A percentile compares a stretch with the other conserved stretches of the same genome.
Evolutionary conservation across 2,888 invertebrate species (phyloP).

Genomic region (Ophonus ardosiacus): DNA sequence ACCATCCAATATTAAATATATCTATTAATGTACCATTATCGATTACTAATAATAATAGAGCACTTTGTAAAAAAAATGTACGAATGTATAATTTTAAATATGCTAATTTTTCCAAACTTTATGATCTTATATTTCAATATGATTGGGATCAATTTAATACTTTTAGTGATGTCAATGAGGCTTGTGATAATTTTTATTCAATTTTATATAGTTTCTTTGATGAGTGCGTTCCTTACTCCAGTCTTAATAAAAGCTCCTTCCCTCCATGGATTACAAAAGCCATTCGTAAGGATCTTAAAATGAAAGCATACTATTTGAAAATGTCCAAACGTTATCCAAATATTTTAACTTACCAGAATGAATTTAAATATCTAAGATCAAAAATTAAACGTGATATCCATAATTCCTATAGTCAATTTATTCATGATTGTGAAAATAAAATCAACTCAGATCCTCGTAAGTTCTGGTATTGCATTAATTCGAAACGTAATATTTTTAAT

Average conservation of each 20-base stretch:
- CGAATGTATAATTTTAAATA: not conserved
- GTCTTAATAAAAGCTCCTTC: not conserved
- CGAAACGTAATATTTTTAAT: not conserved
- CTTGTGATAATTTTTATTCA: not conserved
- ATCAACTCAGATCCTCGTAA: not conserved
- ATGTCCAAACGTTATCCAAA: not conserved
- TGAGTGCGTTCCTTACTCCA: not conserved
- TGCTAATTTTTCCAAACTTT: not conserved
- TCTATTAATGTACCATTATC: not conserved
- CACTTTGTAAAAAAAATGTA: not conserved
- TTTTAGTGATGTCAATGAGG: not conserved
- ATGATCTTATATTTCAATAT: not conserved
- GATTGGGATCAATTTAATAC: not conserved
- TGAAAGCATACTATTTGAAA: not conserved
- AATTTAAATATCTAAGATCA: no score
- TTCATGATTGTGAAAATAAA: not conserved
- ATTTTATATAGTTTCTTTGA: no score
- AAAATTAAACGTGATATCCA: not conserved
- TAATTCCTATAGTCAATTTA: not conserved
- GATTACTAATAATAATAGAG: no score
- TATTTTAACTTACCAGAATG: no score
- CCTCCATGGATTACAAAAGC: no score
- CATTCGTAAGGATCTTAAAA: not conserved
- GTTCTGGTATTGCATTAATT: not conserved
- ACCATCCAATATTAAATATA: no score